A percentile compares a stretch with the other conserved stretches of the same genome.
Evolutionary conservation across 92 coral and sea anemone genomes (phyloP).

Genomic region (Bergia puertoricense): DNA sequence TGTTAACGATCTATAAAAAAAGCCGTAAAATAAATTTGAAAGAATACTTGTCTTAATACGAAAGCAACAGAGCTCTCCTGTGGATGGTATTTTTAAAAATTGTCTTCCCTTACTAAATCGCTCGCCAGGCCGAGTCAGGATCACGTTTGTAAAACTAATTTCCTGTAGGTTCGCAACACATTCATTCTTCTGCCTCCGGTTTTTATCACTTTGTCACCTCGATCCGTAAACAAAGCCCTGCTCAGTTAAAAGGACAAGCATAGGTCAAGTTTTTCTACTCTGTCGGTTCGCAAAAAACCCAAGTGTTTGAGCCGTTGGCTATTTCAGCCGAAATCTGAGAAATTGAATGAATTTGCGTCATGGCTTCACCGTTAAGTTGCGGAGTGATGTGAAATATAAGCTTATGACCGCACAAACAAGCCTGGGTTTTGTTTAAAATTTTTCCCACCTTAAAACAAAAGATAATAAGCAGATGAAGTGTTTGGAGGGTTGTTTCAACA

Average conservation of each 20-base stretch:
- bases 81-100: constrained; percentile 15
- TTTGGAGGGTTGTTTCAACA: constrained; percentile 2
- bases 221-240: constrained; percentile 23
- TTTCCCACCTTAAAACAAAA: constrained; percentile 4
- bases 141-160: constrained; percentile 9
- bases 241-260: constrained; percentile 27
- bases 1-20: not conserved
- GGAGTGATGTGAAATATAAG: constrained; percentile 26
- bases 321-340: constrained; percentile 22
- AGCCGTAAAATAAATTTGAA: not conserved
- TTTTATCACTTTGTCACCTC: constrained; percentile 42
- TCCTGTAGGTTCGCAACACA: constrained; percentile 43
- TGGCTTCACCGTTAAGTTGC: constrained; percentile 17
- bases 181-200: constrained; percentile 29
- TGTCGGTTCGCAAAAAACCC: not conserved
- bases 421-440: constrained; percentile 15
- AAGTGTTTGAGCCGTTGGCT: not conserved
- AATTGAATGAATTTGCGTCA: not conserved
- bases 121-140: not conserved
- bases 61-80: not conserved
- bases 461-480: not conserved
- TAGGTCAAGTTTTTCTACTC: constrained; percentile 10
- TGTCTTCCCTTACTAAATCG: constrained; percentile 21
- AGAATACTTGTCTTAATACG: not conserved
- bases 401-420: not conserved